Evolutionary conservation across 2,797 vertebrate genomes (phyloP), one percentile per base, ranked within the genome.

Genomic region (Labroides dimidiatus): DNA sequence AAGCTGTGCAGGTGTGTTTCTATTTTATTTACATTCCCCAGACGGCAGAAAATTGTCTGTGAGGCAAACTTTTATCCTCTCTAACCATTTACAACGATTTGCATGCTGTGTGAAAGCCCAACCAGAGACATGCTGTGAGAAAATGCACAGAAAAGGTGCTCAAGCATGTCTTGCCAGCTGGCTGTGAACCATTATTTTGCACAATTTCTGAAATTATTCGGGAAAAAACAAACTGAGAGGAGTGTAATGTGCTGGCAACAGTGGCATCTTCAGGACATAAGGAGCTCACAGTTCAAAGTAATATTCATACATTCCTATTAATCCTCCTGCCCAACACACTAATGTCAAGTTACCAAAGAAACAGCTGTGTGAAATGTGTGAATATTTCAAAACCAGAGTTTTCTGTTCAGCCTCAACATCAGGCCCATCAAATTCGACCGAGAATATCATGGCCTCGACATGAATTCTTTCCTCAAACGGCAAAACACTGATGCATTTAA

Each of bases 341-440:
- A 68, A 59, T n/a, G 49, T 27, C 53, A 11, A 27, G 78, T 80
- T 81, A 23, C 85, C 45, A 36, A 9, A 73, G 78, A 77, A 75
- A 81, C 55, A 2, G 67, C 59, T 21, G 1, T 57, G 51, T 33
- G 4, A 41, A 57, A 48, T 41, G 21, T 69, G 58, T 48, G 68
- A 74, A 80, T 72, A 80, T 78, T 64, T 62, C 30, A 78, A 69
- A 73, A 12, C 19, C 19, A 33, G 1, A 3, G 24, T 17, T 27
- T 42, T 39, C 56, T 37, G 42, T 50, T 47, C 27, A 37, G 45
- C 62, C 68, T 37, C 30, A 57, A 30, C 53, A 47, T 14, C 52
- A 19, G 54, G 39, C 65, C 6, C 24, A 27, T 27, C 80, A 59
- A 55, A n/a, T n/a, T n/a, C n/a, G 47, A 12, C 7, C 33, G 19